Conservation (phyloP, 2,797 vertebrate genomes). For the Acropternis orthonyx region DNA sequence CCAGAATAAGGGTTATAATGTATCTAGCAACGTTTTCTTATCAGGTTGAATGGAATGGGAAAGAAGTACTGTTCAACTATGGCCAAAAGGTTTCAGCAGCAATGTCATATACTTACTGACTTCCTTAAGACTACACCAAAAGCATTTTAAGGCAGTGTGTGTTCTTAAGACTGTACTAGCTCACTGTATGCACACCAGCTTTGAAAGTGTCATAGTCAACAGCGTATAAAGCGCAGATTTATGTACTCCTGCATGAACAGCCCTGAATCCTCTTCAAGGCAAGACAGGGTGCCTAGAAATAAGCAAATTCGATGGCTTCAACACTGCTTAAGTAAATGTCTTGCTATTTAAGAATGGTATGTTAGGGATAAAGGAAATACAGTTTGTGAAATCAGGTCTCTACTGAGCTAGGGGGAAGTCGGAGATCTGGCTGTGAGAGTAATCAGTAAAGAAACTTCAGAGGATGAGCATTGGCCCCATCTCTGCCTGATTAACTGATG, state of each 20-base stretch:
- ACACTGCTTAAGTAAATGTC: neutral
- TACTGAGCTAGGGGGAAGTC: neutral
- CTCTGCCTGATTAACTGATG: neutral
- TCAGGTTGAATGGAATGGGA: fast-evolving
- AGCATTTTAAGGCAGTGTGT: fast-evolving
- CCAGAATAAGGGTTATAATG: too few species aligned
- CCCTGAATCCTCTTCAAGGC: neutral
- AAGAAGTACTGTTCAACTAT: fast-evolving
- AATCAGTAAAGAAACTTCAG: neutral
- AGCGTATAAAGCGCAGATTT: neutral
- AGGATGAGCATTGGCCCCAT: neutral
- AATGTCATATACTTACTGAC: fast-evolving
- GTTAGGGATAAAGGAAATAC: neutral
- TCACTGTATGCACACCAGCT: fast-evolving
- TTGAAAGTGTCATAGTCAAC: neutral
- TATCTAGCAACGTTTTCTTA: neutral
- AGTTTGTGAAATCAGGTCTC: neutral
- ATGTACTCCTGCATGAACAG: fast-evolving
- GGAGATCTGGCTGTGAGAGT: neutral
- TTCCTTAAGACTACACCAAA: neutral
- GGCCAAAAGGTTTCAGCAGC: neutral
- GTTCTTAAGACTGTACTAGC: neutral
- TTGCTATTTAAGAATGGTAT: neutral
- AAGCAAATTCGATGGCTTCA: neutral
- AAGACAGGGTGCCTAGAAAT: neutral